Conservation (phyloP, 2,797 vertebrate genomes). For the Psittacula echo region DNA sequence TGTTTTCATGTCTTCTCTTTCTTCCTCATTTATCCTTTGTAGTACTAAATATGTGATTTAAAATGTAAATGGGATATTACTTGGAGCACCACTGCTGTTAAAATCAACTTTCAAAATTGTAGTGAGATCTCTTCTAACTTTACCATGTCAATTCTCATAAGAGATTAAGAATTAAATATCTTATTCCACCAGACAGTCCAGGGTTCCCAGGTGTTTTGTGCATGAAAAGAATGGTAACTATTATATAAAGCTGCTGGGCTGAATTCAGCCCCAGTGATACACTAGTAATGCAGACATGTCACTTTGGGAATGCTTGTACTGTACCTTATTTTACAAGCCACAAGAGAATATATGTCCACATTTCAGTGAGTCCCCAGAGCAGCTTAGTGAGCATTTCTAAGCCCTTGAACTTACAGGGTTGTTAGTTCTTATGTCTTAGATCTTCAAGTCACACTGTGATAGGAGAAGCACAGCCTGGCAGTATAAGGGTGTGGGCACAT, state of each 20-base stretch:
- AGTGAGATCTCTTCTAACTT: not conserved
- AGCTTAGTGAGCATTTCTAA: not conserved
- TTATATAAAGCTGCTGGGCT: not conserved
- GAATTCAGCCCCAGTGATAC: not conserved
- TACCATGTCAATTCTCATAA: not conserved
- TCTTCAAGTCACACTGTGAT: not conserved
- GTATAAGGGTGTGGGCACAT: conserved; percentile 3
- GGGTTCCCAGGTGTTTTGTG: not conserved
- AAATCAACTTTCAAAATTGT: not conserved
- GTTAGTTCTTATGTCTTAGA: not conserved
- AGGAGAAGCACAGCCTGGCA: not conserved
- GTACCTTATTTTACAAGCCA: not conserved
- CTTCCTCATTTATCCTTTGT: not conserved
- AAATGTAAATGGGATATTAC: not conserved
- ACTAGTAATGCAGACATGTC: not conserved
- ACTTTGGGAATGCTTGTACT: not conserved
- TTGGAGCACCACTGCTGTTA: not conserved
- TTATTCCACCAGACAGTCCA: not conserved
- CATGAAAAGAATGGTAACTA: not conserved
- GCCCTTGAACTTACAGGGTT: not conserved
- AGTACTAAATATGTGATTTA: not conserved
- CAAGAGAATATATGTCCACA: fast-evolving
- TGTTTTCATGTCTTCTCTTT: not conserved
- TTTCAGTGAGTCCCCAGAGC: not conserved
- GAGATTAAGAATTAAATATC: not conserved